Base-by-base conservation (phyloP, 2,113 vertebrate species). In the Panthera tigris region DNA sequence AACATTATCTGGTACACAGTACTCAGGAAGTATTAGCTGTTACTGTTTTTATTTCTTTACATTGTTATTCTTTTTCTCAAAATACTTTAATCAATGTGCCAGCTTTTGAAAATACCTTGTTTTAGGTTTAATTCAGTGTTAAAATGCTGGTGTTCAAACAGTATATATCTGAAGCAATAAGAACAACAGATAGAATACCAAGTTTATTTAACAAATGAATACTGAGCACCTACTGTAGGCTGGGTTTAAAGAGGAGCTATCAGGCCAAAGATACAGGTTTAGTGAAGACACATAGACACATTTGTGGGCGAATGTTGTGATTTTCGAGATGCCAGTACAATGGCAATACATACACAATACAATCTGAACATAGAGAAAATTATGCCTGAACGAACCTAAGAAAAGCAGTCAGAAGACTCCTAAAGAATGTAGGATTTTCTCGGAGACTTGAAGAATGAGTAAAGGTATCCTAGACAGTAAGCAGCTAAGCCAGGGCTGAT, bases 361-460 rank as follows among this genome's bases (percentile, higher is more conserved):
- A 16, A 25, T 68, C 12, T 50, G 71, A 89, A 57, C 9, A 39
- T 16, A 21, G 36, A 89, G 48, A 79, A 78, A 48, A 7, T 10
- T 23, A 4, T 61, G 10, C 31, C 36, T 25, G 25, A 89, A 81
- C 29, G 21, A 71, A 65, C 27, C 25, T 48, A 83, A 84, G 65
- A 25, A 87, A 63, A 76, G 82, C 19, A 36, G 3, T 45, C 50
- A 31, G 57, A 83, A 66, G 65, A 25, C 14, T 87, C 68, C 76
- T 68, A 73, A 80, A 73, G 41, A 93, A 78, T 36, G 16, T 89
- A 68, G 61, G 50, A 83, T 97, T 93, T 84, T 93, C 86, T 86
- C 36, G 86, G 63, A 69, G 71, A 69, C 71, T 71, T 71, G 50
- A 89, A 79, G 19, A 63, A 31, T 61, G 71, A 73, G 19, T 48